Evolutionary conservation across 1,140 invertebrate species (phyloP), one percentile per base, ranked within the genome.

Genomic region (Bilobella aurantiaca): DNA sequence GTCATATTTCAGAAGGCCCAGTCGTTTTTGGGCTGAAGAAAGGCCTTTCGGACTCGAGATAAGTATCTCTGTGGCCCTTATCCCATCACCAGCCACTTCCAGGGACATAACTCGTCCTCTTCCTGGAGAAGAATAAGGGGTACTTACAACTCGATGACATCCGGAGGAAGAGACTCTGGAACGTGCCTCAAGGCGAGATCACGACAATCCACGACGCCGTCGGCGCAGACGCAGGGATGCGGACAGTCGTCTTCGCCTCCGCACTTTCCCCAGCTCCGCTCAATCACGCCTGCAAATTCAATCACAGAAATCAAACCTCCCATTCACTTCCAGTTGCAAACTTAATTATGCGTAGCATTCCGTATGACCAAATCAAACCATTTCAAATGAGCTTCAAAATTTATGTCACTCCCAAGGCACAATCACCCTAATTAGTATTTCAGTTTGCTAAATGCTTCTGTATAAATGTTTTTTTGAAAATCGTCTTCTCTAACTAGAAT

Each of bases 191-290:
- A 82, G 60, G 89, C 87, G 76, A 93, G 91, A 80, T 95, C 92
- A 68, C 94, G 81, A 78, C 96, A 98, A 83, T 98, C 93, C 8
- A 96, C 91, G 62, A 96, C 90, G 57, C 91, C 90, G 73, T 95
- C 91, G 1, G 87, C 87, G 80, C 95, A 98, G 67, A 86, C 83
- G 77, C 96, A 98, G 47, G 89, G 87, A 76, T 89, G 86, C 30
- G 96, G 96, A 80, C 96, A 98, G 68, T 85, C 84, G 29, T 87
- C 87, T 76, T 92, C 88, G 61, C 85, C 84, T 68, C 86, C 87
- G 76, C 91, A 93, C 79, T 93, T 89, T 69, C 81, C 81, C 68
- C 78, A 81, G 34, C 79, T 79, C 64, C 82, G 78, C 75, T 86
- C 84, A 59, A 84, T 83, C 58, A 83, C 78, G 71, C 82, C 82